Evolutionary conservation across 1,140 invertebrate species (phyloP), one percentile per base, ranked within the genome.

Genomic region (Drosophila virilis): DNA sequence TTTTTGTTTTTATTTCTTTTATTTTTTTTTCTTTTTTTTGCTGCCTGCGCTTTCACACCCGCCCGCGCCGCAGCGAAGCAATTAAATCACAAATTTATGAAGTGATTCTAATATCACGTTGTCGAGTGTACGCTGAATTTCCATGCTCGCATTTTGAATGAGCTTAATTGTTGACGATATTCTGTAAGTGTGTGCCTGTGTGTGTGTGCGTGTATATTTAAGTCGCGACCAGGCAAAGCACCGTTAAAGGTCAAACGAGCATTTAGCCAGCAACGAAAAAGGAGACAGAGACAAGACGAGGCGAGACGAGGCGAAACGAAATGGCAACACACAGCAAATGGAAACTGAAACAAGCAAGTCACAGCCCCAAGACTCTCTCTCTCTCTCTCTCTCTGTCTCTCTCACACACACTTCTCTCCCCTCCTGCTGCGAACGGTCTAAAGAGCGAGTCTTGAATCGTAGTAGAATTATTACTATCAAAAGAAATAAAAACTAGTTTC

Each of bases 191-290:
- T 46, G 32, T 50, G 55, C 6, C 35, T 37, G 15, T 6, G 58
- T 13, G 8, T 50, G 55, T 8, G 35, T 37, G 15, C 8, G 58
- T 13, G 8, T 33, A 52, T 57, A 15, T 54, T 28, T 48, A 48
- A 66, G 61, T 54, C 48, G 64, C 51, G 70, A 67, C 52, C 55
- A 72, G 64, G 60, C 60, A 72, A 79, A 85, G 71, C 81, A 77
- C 84, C 80, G 84, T 90, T 89, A 89, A 89, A 89, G 84, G 84
- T 89, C 84, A 89, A 89, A 84, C 51, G 80, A 84, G 64, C 77
- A 89, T 77, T 82, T 77, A 74, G 55, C 79, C 70, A 78, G 64
- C 51, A 42, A 66, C 42, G 65, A 40, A n/a, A 45, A 61, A 67
- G 32, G 57, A 73, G 60, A 68, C 66, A 67, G 17, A 55, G 57